Conservation (phyloP, 2,797 vertebrate genomes). For the Tokudaia tokunoshimensis region DNA sequence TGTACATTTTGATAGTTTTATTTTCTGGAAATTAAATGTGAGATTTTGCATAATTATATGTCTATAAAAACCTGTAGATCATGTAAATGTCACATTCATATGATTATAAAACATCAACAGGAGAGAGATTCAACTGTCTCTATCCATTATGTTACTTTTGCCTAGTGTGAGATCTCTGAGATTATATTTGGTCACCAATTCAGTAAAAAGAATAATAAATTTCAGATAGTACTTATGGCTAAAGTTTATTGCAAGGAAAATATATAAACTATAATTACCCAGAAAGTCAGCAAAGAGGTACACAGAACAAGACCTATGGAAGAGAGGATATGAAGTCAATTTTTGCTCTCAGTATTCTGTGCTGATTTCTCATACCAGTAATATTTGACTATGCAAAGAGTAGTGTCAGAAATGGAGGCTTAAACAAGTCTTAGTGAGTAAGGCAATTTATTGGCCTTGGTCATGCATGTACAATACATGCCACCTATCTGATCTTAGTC, state of each 20-base stretch:
- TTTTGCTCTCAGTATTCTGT: not conserved
- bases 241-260: not conserved
- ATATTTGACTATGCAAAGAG: not conserved
- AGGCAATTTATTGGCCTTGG: not conserved
- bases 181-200: not conserved
- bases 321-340: not conserved
- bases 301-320: not conserved
- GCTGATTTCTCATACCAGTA: not conserved
- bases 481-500: not conserved
- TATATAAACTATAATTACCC: not conserved
- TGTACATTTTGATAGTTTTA: conserved; percentile 29
- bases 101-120: not conserved
- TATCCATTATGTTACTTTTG: not conserved
- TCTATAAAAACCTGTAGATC: not conserved
- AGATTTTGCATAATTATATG: conserved; percentile 19
- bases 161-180: not conserved
- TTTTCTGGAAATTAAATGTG: conserved; percentile 23
- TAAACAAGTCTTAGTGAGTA: not conserved
- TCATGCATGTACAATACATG: not conserved
- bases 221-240: not conserved
- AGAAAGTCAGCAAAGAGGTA: not conserved
- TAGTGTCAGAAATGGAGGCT: not conserved
- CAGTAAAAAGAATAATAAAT: not conserved
- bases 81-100: not conserved
- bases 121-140: not conserved